Conservation (phyloP, 53 echinoderm and acorn worm genomes). For the Holothuria scabra region DNA sequence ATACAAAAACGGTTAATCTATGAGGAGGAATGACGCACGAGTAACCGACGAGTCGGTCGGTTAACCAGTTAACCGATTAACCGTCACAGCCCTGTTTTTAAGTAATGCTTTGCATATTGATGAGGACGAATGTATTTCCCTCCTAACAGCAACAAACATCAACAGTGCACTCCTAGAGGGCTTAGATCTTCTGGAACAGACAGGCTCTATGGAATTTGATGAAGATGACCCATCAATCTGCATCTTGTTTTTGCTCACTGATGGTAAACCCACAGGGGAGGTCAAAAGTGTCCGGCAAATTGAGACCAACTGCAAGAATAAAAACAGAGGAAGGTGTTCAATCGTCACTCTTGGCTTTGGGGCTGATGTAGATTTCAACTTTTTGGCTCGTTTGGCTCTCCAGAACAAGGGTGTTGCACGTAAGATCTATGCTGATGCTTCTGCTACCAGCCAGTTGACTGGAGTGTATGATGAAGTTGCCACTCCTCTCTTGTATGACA, state of each 20-base stretch:
- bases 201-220: slow-evolving; percentile 71
- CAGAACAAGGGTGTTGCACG: slow-evolving; percentile 87
- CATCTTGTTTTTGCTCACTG: slow-evolving; percentile 91
- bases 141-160: slow-evolving; percentile 81
- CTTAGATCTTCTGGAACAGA: slow-evolving; percentile 64
- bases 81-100: too few relatives aligned
- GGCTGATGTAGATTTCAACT: slow-evolving; percentile 80
- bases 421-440: slow-evolving; percentile 73
- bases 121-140: background rate
- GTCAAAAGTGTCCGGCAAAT: slow-evolving; percentile 64
- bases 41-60: too few relatives aligned
- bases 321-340: slow-evolving; percentile 75
- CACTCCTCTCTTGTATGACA: slow-evolving; percentile 84
- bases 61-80: too few relatives aligned
- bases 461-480: slow-evolving; percentile 96
- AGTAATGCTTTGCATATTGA: too few relatives aligned
- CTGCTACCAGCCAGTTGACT: slow-evolving; percentile 68
- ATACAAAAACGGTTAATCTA: too few relatives aligned
- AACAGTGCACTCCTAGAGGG: slow-evolving; percentile 87
- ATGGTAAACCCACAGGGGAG: slow-evolving; percentile 85
- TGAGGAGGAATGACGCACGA: too few relatives aligned
- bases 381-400: slow-evolving; percentile 82
- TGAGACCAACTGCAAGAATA: slow-evolving; percentile 69
- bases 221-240: slow-evolving; percentile 74
- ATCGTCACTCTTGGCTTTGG: slow-evolving; percentile 87